Conservation (phyloP, 2,888 invertebrate genomes). For the Megastigmus dorsalis region DNA sequence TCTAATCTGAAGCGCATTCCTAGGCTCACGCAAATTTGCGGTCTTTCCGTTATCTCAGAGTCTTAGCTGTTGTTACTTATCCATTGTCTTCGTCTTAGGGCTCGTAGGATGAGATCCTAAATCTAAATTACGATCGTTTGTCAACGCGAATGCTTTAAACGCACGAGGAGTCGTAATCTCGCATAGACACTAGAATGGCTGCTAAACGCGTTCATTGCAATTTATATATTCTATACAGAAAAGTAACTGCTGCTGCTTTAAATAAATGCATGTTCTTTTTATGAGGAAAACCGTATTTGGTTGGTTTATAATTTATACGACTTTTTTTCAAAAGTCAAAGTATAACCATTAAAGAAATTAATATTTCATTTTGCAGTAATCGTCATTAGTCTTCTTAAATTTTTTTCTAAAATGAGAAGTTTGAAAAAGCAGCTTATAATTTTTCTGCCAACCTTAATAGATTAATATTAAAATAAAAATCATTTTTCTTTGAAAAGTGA, state of each 20-base stretch:
- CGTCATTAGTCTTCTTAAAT: too few species aligned
- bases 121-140: slow-evolving; percentile 72
- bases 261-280: neutral
- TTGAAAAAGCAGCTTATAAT: too few species aligned
- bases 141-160: slow-evolving; percentile 56
- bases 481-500: too few species aligned
- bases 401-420: too few species aligned
- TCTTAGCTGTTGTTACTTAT: slow-evolving; percentile 67
- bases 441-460: too few species aligned
- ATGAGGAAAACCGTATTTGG: too few species aligned
- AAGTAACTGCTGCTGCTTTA: too few species aligned
- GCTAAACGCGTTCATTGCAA: neutral
- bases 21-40: slow-evolving; percentile 57
- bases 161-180: slow-evolving; percentile 15
- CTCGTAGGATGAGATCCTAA: slow-evolving; percentile 68
- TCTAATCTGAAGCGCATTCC: slow-evolving; percentile 58
- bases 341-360: too few species aligned
- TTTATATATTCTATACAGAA: neutral
- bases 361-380: too few species aligned
- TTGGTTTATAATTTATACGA: too few species aligned
- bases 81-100: slow-evolving; percentile 67
- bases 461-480: too few species aligned
- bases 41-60: slow-evolving; percentile 65
- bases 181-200: slow-evolving; percentile 25
- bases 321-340: too few species aligned